Base-by-base conservation (phyloP, 2,888 invertebrate genomes). In the Rhodophaea formosa region DNA sequence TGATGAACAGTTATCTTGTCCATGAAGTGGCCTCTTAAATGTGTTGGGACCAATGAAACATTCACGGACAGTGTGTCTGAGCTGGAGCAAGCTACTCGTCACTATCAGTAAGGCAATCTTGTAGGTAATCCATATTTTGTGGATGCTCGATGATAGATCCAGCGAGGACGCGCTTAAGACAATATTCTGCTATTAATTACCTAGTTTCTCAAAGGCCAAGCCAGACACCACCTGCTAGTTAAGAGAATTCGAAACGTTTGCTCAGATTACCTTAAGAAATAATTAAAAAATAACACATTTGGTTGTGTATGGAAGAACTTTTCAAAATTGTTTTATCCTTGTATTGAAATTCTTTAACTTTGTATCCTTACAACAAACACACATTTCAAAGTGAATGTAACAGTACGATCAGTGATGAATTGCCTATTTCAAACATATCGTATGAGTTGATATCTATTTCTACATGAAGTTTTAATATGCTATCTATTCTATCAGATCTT, bases 11-110 rank as follows among this genome's bases (percentile, higher is more conserved):
- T 47, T 47, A 5, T n/a, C 39, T 45, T 54, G 32, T 58, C 64
- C 62, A 61, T 60, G 59, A 62, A 70, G 71, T 75, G 77, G 80
- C 80, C 77, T 81, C 79, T 75, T 68, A 67, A 82, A 56, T 80
- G 84, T 75, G 85, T 80, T 83, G 88, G 88, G 88, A 89, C 88
- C 88, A 89, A 88, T 68, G 70, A 55, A 35, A 60, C 51, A 59
- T 54, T 57, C 54, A 56, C 52, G 58, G 51, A 61, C 53, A 57
- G 59, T 54, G 60, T 53, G 56, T 54, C 45, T 14, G 49, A 16
- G 43, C 46, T 58, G 58, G 43, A 39, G 39, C 39, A n/a, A 39
- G 39, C n/a, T 39, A 12, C 39, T 39, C 39, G 39, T 8, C 3
- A n/a, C 12, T 39, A n/a, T 23, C 39, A 3, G 12, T 23, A 17